Percentiles rank a stretch among this genome's conserved stretches.
Conservation (phyloP, 2,113 vertebrate species). For the Callocephalon fimbriatum region DNA sequence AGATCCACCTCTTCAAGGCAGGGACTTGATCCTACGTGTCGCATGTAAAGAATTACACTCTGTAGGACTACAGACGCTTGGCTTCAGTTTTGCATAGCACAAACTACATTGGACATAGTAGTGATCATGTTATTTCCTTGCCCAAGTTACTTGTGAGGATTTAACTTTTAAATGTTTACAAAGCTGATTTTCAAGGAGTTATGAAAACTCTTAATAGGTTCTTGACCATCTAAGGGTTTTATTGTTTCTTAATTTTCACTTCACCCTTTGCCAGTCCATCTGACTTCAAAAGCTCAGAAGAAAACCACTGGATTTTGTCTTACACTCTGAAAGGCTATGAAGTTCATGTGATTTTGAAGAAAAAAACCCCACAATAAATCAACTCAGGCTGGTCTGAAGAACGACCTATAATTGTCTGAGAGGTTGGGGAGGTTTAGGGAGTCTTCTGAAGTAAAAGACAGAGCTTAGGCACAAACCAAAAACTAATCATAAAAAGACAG, state of each 20-base stretch:
- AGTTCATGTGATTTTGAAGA: not conserved
- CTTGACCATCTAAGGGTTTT: not conserved
- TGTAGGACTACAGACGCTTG: rapidly evolving
- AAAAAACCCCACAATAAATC: not conserved
- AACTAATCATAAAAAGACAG: not conserved
- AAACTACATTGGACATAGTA: rapidly evolving
- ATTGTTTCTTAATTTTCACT: not conserved
- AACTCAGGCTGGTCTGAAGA: not conserved
- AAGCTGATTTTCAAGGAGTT: too few relatives aligned
- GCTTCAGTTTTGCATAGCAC: not conserved
- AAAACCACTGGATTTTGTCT: not conserved
- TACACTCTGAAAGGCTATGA: not conserved
- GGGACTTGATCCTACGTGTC: rapidly evolving
- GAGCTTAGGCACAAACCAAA: not conserved
- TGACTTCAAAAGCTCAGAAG: not conserved
- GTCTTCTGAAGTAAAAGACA: not conserved
- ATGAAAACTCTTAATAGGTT: rapidly evolving
- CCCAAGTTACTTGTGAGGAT: not conserved
- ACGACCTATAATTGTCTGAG: rapidly evolving
- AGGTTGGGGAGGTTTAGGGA: not conserved
- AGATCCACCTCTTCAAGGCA: not conserved
- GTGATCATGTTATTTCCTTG: rapidly evolving
- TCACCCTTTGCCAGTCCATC: not conserved
- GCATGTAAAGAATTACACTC: rapidly evolving
- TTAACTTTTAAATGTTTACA: not conserved